Percentiles rank a stretch among this genome's conserved stretches.
These are phyloP conservation scores for Serripes groenlandicus DNA, from an alignment of 2,888 invertebrate genomes.

Conservation along the genomic window DNA sequence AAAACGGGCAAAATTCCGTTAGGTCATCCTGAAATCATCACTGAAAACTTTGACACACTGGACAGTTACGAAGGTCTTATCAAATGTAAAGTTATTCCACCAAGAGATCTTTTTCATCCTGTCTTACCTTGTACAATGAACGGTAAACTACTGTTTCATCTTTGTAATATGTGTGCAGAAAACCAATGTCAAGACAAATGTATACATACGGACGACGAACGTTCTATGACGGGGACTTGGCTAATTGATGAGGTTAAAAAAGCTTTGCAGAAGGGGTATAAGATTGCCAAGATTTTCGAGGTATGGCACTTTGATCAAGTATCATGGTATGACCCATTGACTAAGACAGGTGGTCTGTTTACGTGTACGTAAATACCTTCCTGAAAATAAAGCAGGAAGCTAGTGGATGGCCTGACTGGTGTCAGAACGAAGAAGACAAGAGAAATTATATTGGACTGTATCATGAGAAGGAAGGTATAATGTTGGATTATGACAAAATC, in stretches of 20 bases:
- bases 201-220: constrained; percentile 2
- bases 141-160: constrained; percentile 14
- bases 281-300: background rate
- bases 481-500: constrained; percentile 36
- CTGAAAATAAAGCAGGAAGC: constrained; percentile 77
- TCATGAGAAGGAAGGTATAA: constrained; percentile 53
- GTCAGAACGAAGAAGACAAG: constrained; percentile 66
- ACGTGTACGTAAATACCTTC: too few relatives aligned
- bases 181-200: background rate
- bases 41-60: background rate
- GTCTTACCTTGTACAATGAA: constrained; percentile 10
- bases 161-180: constrained; percentile 8
- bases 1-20: background rate
- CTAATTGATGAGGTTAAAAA: constrained; percentile 19
- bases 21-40: background rate
- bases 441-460: constrained; percentile 66
- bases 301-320: constrained; percentile 12
- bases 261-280: constrained; percentile 12
- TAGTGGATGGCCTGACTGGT: constrained; percentile 72
- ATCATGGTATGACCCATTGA: constrained; percentile 16
- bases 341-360: constrained; percentile 20
- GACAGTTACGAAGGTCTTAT: constrained; percentile 3
- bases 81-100: constrained; percentile 1
- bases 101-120: constrained; percentile 1
- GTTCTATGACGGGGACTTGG: constrained; percentile 12